phyloP scores from a whole-genome alignment of 1,140 invertebrate species.

The Plectrocnemia conspersa region DNA sequence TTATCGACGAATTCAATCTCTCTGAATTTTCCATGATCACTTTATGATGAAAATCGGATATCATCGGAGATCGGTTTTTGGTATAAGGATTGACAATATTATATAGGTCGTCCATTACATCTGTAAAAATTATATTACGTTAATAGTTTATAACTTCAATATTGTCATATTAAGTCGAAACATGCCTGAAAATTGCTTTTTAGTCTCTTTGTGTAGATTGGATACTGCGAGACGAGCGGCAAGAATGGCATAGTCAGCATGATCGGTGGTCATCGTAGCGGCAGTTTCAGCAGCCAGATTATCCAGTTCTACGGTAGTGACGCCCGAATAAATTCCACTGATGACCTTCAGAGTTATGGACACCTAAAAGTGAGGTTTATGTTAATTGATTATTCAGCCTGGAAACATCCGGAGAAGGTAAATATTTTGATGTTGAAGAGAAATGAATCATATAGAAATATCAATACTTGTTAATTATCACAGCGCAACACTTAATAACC shows the following conservation, averaged over 20 bases:
- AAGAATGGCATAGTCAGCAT: conserved; percentile 95
- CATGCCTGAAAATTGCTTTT: conserved; percentile 79
- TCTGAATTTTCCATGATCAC: conserved; percentile 87
- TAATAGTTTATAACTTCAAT: conserved; percentile 1
- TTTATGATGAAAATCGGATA: conserved; percentile 77
- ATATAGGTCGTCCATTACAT: conserved; percentile 87
- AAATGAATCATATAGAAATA: too few relatives aligned
- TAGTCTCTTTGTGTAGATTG: conserved; percentile 96
- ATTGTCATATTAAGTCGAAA: conserved; percentile 12
- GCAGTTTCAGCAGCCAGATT: conserved; percentile 96
- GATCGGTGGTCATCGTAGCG: conserved; percentile 91
- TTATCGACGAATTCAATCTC: conserved; percentile 89
- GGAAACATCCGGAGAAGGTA: too few relatives aligned
- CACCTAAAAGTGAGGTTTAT: too few relatives aligned
- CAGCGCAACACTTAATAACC: too few relatives aligned
- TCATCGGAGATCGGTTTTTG: conserved; percentile 69
- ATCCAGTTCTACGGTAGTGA: conserved; percentile 94
- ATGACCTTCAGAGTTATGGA: conserved; percentile 86
- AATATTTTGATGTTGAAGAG: too few relatives aligned
- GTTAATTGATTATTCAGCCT: conserved; percentile 7
- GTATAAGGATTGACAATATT: conserved; percentile 72
- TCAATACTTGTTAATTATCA: too few relatives aligned
- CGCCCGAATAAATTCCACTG: conserved; percentile 89
- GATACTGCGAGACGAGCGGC: conserved; percentile 95
- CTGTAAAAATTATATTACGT: conserved; percentile 53